Conservation (phyloP, 2,113 vertebrate genomes). For the Pavo muticus region DNA sequence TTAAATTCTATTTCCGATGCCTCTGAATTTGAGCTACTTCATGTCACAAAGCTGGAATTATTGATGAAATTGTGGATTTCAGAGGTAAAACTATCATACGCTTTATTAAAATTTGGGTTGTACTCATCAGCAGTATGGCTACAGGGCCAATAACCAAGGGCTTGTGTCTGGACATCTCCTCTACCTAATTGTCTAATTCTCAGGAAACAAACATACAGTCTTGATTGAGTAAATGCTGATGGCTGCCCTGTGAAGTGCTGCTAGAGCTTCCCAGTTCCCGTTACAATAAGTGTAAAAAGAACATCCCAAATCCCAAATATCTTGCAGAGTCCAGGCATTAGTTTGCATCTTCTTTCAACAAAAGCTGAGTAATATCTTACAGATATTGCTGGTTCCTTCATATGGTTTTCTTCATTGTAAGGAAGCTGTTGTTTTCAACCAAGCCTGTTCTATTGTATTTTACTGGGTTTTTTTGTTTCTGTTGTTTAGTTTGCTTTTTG, state of each 20-base stretch:
- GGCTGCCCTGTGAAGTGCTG: neutral
- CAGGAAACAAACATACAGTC: neutral
- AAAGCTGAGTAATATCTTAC: neutral
- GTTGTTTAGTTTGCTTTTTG: neutral
- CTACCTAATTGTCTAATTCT: neutral
- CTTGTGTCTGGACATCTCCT: neutral
- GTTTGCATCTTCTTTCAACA: neutral
- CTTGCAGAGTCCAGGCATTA: neutral
- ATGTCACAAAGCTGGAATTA: neutral
- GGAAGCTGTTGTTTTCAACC: neutral
- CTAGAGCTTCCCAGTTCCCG: neutral
- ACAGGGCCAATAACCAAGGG: neutral
- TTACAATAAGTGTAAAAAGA: neutral
- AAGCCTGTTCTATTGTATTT: accelerated
- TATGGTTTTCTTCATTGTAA: neutral
- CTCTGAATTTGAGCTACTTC: neutral
- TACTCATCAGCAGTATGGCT: neutral
- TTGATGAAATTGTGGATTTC: neutral
- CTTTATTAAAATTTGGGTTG: neutral
- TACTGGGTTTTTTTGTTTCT: neutral
- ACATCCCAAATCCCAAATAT: neutral
- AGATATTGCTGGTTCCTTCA: neutral
- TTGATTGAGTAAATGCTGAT: neutral
- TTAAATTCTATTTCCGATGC: neutral
- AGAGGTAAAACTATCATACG: neutral